phyloP scores from a whole-genome alignment of 2,888 invertebrate species.

The Phyllotreta striolata region DNA sequence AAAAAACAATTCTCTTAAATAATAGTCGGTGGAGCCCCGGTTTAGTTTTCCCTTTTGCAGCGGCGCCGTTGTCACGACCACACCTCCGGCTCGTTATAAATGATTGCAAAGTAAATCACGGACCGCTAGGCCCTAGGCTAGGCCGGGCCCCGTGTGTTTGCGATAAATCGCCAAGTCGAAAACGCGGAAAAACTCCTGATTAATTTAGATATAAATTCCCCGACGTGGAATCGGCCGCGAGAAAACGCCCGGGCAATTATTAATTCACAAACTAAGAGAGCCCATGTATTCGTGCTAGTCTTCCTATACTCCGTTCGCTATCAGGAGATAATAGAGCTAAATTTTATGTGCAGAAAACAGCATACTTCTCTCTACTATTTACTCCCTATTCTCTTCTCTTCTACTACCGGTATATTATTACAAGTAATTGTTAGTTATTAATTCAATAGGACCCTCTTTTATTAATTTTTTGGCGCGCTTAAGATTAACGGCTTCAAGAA shows the following conservation, averaged over 20 bases:
- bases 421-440: too few species aligned
- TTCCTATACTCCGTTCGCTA: too few species aligned
- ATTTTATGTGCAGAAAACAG: too few species aligned
- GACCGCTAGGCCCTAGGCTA: slow-evolving; percentile 12
- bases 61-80: slow-evolving; percentile 30
- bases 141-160: slow-evolving; percentile 8
- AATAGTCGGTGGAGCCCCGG: neutral
- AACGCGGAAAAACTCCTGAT: slow-evolving; percentile 22
- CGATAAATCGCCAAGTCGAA: slow-evolving; percentile 11
- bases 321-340: too few species aligned
- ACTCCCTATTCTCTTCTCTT: too few species aligned
- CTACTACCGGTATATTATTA: too few species aligned
- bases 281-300: too few species aligned
- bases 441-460: too few species aligned
- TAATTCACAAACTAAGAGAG: slow-evolving; percentile 4
- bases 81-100: slow-evolving; percentile 36
- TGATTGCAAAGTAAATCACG: slow-evolving; percentile 36
- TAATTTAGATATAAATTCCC: slow-evolving; percentile 23
- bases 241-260: slow-evolving; percentile 13
- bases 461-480: too few species aligned
- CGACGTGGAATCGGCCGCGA: slow-evolving; percentile 12
- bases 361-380: too few species aligned
- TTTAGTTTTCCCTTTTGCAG: neutral
- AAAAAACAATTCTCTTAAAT: neutral
- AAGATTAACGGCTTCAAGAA: too few species aligned